phyloP scores from a whole-genome alignment of 2,113 vertebrate species.

The Pelmatolapia mariae region DNA sequence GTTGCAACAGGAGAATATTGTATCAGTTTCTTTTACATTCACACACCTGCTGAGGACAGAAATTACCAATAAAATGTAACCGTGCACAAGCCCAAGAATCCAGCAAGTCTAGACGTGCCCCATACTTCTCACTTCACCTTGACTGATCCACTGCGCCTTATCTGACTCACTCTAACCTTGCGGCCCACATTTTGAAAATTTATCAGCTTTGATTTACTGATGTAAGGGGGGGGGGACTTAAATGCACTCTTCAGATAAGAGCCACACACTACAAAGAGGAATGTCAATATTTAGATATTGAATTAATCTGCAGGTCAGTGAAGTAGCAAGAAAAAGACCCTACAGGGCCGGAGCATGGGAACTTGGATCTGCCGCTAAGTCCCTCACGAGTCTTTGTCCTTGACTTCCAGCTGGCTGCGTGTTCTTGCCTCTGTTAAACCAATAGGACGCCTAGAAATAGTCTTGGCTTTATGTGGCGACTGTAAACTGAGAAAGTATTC shows the following conservation, averaged over 20 bases:
- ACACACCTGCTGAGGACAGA: neutral
- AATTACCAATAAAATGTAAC: neutral
- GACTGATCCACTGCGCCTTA: neutral
- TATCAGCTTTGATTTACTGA: conserved; percentile 55
- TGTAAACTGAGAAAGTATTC: conserved; percentile 53
- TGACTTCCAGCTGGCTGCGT: conserved; percentile 42
- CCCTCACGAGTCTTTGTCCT: conserved; percentile 27
- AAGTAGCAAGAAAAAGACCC: neutral
- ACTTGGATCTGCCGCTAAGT: conserved; percentile 25
- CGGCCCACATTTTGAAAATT: conserved; percentile 34
- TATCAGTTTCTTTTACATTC: neutral
- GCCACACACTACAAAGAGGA: conserved; percentile 11
- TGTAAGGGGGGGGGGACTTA: conserved; percentile 26
- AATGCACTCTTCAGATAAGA: conserved; percentile 65
- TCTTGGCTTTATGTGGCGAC: conserved; percentile 52
- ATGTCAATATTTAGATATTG: conserved; percentile 57
- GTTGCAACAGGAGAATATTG: neutral
- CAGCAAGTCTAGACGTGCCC: neutral
- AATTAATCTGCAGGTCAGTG: conserved; percentile 37
- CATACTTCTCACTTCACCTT: conserved; percentile 8
- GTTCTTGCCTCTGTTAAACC: conserved; percentile 33
- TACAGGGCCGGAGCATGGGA: conserved; percentile 33
- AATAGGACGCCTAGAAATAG: conserved; percentile 51
- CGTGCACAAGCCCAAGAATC: neutral
- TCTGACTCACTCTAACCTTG: conserved; percentile 21